Evolutionary conservation across 1,140 invertebrate species (phyloP), one percentile per base, ranked within the genome.

Genomic region (Frieseomelitta varia): DNA sequence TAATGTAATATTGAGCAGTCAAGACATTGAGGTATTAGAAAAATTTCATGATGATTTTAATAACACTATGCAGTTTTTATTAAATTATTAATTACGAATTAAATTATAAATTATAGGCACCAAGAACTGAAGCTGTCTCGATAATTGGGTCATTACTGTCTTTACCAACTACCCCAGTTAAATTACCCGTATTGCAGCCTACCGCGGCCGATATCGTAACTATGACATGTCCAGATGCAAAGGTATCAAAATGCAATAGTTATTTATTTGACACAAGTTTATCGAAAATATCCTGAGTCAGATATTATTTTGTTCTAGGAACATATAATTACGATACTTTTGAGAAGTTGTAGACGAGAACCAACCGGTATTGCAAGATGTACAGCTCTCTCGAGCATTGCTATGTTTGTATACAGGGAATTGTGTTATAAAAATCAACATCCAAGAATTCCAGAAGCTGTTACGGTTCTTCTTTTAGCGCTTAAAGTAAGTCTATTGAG

Each of bases 111-210:
- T 91, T 93, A 79, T 88, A 98, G 96, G 97, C 97, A 81, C 98
- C 98, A 2, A 96, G 98, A 84, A 97, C 97, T 24, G 98, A 99
- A 92, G 98, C 99, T 1, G 96, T 98, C n/a, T 98, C 98, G 0
- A 97, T 99, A 72, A 95, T 99, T 14, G 98, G 98, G 3, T 97
- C 97, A 0, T 94, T 99, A 67, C 94, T 99, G 34, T 97, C 97
- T 86, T 96, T 99, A 81, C 97, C 98, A 0, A 96, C 97, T 85
- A 96, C 97, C 67, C 95, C 97, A 81, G 95, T 96, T 90, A 97
- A 97, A 84, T 95, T 98, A 19, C 97, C 97, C 2, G 97, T 98
- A 86, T 95, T 99, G 72, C 97, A 99, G 92, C 97, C 98, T 0
- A 96, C 96, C 84, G 95, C 96, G 55, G 93, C 95, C 61, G 96